These are phyloP conservation scores for Drosophila gunungcola DNA, from an alignment of 1,140 invertebrate species.

Conservation along the genomic window DNA sequence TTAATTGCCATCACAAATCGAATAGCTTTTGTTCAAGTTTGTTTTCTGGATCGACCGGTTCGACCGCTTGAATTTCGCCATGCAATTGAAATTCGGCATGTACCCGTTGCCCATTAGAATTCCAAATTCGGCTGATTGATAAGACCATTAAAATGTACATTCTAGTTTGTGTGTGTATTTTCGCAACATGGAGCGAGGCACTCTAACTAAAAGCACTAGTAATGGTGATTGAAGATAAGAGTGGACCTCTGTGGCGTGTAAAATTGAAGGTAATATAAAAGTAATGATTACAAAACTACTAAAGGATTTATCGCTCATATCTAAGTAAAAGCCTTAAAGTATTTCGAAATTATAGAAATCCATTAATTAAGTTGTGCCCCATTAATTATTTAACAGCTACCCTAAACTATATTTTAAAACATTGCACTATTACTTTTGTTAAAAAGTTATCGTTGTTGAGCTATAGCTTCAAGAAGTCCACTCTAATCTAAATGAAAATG, in stretches of 20 bases:
- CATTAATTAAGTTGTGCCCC: too few relatives aligned
- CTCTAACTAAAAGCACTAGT: constrained; percentile 25
- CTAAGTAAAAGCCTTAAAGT: not conserved
- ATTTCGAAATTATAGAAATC: not conserved
- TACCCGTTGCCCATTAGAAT: constrained; percentile 50
- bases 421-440: not conserved
- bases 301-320: too few relatives aligned
- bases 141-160: constrained; percentile 43
- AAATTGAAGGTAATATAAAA: not conserved
- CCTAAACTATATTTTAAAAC: too few relatives aligned
- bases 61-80: constrained; percentile 31
- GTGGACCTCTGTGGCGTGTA: constrained; percentile 12
- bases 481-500: constrained; percentile 10
- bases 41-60: constrained; percentile 28
- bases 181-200: constrained; percentile 17
- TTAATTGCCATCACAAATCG: constrained; percentile 42
- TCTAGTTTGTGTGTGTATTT: constrained; percentile 35
- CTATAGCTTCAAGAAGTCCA: not conserved
- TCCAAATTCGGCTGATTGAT: constrained; percentile 56
- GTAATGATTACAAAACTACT: too few relatives aligned
- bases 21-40: not conserved
- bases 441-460: not conserved
- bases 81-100: constrained; percentile 42
- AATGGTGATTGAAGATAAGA: constrained; percentile 29
- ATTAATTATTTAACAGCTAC: not conserved